phyloP scores from a whole-genome alignment of 1,140 invertebrate genomes.

The Scylla paramamosain region DNA sequence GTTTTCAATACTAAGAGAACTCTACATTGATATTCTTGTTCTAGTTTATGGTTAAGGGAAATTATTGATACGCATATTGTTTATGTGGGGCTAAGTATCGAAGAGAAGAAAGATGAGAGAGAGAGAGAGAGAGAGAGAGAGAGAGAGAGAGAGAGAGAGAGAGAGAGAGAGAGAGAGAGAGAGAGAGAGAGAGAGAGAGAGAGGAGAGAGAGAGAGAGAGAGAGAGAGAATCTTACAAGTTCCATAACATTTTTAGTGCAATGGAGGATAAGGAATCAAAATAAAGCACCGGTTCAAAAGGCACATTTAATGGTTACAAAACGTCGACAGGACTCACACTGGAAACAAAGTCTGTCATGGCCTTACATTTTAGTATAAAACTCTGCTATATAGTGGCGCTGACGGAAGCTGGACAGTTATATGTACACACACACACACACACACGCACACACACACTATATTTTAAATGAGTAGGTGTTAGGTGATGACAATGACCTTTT shows the following conservation, averaged over 20 bases:
- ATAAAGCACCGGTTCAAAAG: slow-evolving; percentile 34
- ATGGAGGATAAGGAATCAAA: neutral
- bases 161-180: neutral
- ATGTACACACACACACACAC: too few species aligned
- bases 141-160: too few species aligned
- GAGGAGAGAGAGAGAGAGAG: neutral
- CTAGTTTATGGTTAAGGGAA: too few species aligned
- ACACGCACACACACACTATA: too few species aligned
- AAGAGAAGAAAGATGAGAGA: too few species aligned
- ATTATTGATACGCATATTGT: too few species aligned
- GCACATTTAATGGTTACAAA: slow-evolving; percentile 66
- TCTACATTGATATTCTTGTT: neutral
- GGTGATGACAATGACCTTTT: too few species aligned
- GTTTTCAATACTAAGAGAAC: neutral
- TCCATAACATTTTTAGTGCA: neutral
- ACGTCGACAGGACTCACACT: slow-evolving; percentile 45
- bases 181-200: neutral
- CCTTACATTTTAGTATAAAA: slow-evolving; percentile 37
- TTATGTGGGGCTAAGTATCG: too few species aligned
- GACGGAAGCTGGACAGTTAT: slow-evolving; percentile 28
- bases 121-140: too few species aligned
- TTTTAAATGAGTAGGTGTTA: too few species aligned
- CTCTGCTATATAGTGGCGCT: slow-evolving; percentile 12
- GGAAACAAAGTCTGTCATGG: neutral
- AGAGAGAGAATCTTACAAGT: neutral